Evolutionary conservation across 2,888 invertebrate genomes (phyloP), one percentile per base, ranked within the genome.

Genomic region (Sarcophaga rosellei): DNA sequence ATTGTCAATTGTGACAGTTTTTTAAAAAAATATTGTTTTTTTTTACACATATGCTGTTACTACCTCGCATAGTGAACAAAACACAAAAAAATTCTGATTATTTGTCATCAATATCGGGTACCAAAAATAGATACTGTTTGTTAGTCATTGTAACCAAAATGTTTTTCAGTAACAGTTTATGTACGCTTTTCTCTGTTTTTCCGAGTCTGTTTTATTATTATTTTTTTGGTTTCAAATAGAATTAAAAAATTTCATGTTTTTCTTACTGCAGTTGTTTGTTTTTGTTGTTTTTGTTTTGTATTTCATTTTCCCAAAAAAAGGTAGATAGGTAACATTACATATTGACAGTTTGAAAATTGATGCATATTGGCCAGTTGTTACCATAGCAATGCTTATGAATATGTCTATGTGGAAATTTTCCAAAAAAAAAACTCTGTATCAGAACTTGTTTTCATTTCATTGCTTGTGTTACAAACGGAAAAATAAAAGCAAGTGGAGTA

Each of bases 291-390:
- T 59, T 44, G 4, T 73, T 73, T 66, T 75, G 44, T 47, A 63
- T 12, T 35, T 35, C 6, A 35, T 35, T 35, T 6, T 0, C 6
- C 35, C 35, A 6, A 25, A 25, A 25, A 25, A 25, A 35, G 35
- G 35, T 1, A 35, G 35, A 6, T 1, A 35, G 44, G 63, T 35
- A 72, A 62, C 66, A 82, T 62, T 74, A 65, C 10, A 53, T 74
- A 83, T 81, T 81, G 83, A 81, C 83, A 81, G 69, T 59, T 81
- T 10, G 35, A 74, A 84, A 81, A 86, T 83, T 76, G 72, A 80
- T 80, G 76, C 66, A 83, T 61, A 57, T 68, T 82, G 70, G 1
- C 12, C 11, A 70, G 17, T 5, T 53, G 53, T 17, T 53, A 15
- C 15, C 53, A 53, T 12, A 53, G 53, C 12, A 53, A 17, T 53